phyloP scores from a whole-genome alignment of 2,113 vertebrate genomes.

The Salminus brasiliensis region DNA sequence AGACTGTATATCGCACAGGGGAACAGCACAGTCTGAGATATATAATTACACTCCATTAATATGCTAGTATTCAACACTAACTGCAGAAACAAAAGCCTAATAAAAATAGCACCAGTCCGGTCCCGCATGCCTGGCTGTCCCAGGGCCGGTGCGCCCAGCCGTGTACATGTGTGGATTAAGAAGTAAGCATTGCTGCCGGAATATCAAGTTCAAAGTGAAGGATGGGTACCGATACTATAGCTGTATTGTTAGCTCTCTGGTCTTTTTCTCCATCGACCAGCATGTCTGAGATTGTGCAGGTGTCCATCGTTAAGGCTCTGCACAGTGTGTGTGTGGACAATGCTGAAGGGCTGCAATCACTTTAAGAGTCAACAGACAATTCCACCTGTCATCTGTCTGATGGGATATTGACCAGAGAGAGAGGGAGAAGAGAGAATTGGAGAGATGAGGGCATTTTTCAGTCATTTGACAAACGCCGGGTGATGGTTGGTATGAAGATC shows the following conservation, averaged over 20 bases:
- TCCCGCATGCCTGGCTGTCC: constrained; percentile 12
- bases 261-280: constrained; percentile 68
- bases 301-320: constrained; percentile 55
- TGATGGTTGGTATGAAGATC: constrained; percentile 44
- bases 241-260: constrained; percentile 69
- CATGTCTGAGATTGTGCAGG: constrained; percentile 52
- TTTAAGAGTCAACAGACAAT: constrained; percentile 60
- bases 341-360: constrained; percentile 65
- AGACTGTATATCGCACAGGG: constrained; percentile 91
- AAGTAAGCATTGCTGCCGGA: constrained; percentile 7
- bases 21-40: constrained; percentile 84
- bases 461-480: constrained; percentile 38
- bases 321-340: constrained; percentile 50
- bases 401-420: constrained; percentile 59
- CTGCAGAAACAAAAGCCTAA: constrained; percentile 84
- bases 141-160: constrained; percentile 11
- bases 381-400: constrained; percentile 59
- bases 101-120: constrained; percentile 77
- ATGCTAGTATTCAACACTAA: constrained; percentile 90
- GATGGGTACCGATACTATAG: constrained; percentile 37
- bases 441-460: constrained; percentile 48
- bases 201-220: constrained; percentile 26
- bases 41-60: constrained; percentile 99
- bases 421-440: constrained; percentile 28
- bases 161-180: constrained; percentile 17